Base-by-base conservation (phyloP, 2,797 vertebrate species). In the Coendou prehensilis region DNA sequence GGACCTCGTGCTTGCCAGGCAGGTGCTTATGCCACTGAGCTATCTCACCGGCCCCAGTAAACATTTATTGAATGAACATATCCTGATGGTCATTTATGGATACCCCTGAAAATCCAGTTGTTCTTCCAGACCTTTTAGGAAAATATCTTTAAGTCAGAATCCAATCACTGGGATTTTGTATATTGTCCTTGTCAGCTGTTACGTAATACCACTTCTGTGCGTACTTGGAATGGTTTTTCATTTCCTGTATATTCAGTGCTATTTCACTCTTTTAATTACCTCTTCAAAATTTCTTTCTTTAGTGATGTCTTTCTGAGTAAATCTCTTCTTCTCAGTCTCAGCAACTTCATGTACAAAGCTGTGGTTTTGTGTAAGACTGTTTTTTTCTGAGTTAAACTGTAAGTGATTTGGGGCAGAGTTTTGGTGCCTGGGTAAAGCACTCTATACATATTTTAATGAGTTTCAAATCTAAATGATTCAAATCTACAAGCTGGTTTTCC, bases 391-490 rank as follows among this genome's bases (percentile, higher is more conserved):
- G 94, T 96, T 96, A 95, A 92, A 94, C 64, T 91, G 82, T 89
- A 80, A 93, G 73, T 97, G 89, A 95, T 97, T 96, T 95, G 93
- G 93, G 93, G 33, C 85, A 73, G 87, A 95, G 87, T 92, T 97
- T 96, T 92, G 92, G 81, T 94, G 86, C n/a, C 85, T 95, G 92
- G 73, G 83, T 95, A 90, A 94, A 97, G 85, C 28, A 54, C 54
- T 52, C 56, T 52, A 28, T 97, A 93, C 93, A 95, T 69, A 69
- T 98, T 97, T 97, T 97, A 97, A 98, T 96, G 96, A 97, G 85
- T 96, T 94, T 86, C 94, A 93, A 81, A 93, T 97, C 78, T 96
- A 89, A 96, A 92, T 92, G 95, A 97, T 97, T 97, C 82, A 97
- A 14, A 93, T 96, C 78, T 95, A 84, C 82, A 97, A 97, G 90